Evolutionary conservation across 2,797 vertebrate species (phyloP).

Genomic region (Otolemur crassicaudatus): DNA sequence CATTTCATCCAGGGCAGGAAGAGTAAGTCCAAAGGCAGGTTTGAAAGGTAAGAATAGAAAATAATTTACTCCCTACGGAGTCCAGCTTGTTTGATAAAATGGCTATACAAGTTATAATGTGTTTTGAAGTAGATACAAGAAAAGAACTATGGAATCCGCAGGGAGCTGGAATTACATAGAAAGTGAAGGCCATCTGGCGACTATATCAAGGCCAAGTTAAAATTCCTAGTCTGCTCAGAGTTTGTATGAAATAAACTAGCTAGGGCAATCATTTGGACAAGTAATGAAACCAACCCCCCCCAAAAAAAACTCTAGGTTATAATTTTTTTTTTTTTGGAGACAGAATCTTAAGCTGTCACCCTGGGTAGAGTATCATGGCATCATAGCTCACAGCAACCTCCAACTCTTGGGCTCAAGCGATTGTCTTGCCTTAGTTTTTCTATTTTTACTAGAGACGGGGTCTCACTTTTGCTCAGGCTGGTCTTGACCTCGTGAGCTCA

Average conservation of each 20-base stretch:
- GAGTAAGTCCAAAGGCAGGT: background rate
- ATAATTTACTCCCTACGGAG: background rate
- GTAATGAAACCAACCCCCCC: background rate
- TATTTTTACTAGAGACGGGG: too few relatives aligned
- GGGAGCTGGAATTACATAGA: background rate
- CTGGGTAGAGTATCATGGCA: too few relatives aligned
- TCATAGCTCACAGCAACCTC: too few relatives aligned
- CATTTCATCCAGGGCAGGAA: background rate
- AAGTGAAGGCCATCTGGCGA: background rate
- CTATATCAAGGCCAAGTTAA: background rate
- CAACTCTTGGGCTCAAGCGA: too few relatives aligned
- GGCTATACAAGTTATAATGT: background rate
- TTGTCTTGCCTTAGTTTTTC: too few relatives aligned
- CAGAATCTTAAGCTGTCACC: too few relatives aligned
- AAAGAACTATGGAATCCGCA: background rate
- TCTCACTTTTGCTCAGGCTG: too few relatives aligned
- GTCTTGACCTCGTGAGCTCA: too few relatives aligned
- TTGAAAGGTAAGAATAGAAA: background rate
- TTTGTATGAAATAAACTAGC: background rate
- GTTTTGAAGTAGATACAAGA: conserved; percentile 12
- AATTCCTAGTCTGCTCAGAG: background rate
- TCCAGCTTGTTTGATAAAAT: background rate
- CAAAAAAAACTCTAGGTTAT: background rate
- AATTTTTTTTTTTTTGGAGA: background rate
- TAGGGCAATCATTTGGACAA: background rate